Evolutionary conservation across 2,113 vertebrate species (phyloP), one percentile per base, ranked within the genome.

Genomic region (Chionis minor): DNA sequence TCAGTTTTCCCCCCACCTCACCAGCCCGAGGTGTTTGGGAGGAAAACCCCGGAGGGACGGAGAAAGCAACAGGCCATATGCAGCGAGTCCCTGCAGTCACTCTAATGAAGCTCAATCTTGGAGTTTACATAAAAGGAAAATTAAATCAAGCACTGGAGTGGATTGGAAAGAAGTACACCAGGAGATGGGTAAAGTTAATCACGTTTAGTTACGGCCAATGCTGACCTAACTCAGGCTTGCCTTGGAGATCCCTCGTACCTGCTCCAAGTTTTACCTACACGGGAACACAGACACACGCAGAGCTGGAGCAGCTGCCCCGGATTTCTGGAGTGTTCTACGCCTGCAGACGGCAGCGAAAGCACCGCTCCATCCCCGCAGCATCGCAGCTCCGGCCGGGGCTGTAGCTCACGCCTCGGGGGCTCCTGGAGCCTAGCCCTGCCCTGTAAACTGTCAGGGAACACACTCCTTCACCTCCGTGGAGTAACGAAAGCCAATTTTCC

Each of bases 111-210:
- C 85, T 90, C 94, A 95, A 92, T 73, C 82, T 96, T 69, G 12
- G 77, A 97, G 95, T 91, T 96, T 95, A 95, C 97, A 96, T 81
- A 90, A 95, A 97, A 90, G 73, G 96, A 95, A 96, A 97, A 97
- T 97, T 94, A 97, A 96, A 97, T 96, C 95, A 98, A 95, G 96
- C 75, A 17, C 92, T 88, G 84, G 80, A 96, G 92, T 62, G 96
- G 96, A 97, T 97, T 97, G 94, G 92, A 94, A 94, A 97, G 93
- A 96, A 96, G 81, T 85, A 30, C 71, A 96, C 33, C 90, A 95
- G 94, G 79, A 97, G 95, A 96, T 81, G 95, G 90, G 88, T 92
- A 86, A 95, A 95, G 97, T 97, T 97, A 97, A 98, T 97, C 83
- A 94, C 3, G 45, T 96, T 97, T 84, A 86, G 79, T 54, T 88